Evolutionary conservation across 1,140 invertebrate genomes (phyloP).

Genomic region (Penaeus japonicus): DNA sequence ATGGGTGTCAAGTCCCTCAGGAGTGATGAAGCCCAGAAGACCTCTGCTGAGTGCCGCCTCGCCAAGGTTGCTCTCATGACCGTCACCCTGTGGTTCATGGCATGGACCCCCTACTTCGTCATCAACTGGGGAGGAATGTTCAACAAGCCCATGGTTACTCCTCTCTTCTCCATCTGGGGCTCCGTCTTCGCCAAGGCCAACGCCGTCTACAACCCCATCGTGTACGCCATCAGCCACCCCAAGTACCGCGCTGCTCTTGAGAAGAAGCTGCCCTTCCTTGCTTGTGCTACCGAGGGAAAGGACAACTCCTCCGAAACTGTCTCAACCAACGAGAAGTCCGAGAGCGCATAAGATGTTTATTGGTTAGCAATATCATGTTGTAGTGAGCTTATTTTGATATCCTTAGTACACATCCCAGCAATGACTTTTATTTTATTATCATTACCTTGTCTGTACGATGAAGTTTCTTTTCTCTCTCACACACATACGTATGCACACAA

Average conservation of each 20-base stretch:
- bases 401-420: no score
- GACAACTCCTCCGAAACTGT: neutral
- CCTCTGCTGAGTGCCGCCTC: constrained; percentile 42
- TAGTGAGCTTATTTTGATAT: no score
- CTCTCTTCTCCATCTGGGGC: constrained; percentile 22
- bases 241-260: constrained; percentile 57
- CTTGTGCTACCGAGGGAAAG: neutral
- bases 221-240: constrained; percentile 61
- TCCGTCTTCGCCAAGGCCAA: constrained; percentile 58
- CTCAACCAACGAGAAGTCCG: neutral
- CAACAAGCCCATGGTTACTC: constrained; percentile 39
- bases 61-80: constrained; percentile 65
- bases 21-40: constrained; percentile 55
- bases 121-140: constrained; percentile 63
- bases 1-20: constrained; percentile 64
- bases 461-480: no score
- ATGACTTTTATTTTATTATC: no score
- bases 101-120: constrained; percentile 65
- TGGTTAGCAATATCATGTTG: no score
- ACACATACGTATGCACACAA: no score
- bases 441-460: no score
- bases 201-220: constrained; percentile 60
- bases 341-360: neutral
- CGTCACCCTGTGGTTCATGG: constrained; percentile 62
- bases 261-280: constrained; percentile 11